Evolutionary conservation across 2,888 invertebrate species (phyloP).

Genomic region (Diabrotica balteata): DNA sequence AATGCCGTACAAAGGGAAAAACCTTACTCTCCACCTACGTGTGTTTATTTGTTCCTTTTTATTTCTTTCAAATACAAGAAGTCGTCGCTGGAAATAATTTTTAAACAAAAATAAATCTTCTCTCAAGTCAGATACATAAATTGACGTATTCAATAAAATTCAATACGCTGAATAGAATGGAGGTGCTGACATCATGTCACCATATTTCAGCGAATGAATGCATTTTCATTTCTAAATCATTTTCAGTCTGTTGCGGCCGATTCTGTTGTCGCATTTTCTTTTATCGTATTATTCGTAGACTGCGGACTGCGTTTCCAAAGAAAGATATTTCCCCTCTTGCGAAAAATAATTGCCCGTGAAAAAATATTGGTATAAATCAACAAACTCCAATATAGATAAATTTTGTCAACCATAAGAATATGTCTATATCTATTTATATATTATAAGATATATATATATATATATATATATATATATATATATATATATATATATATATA

Average conservation of each 20-base stretch:
- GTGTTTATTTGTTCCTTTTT: too few species aligned
- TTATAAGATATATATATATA: too few species aligned
- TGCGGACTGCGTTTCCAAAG: background rate
- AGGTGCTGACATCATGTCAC: conserved; percentile 50
- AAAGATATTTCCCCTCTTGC: conserved; percentile 1
- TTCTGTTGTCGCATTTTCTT: conserved; percentile 50
- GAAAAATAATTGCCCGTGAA: too few species aligned
- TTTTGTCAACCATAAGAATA: too few species aligned
- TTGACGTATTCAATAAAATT: conserved; percentile 51
- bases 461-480: too few species aligned
- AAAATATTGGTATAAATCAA: too few species aligned
- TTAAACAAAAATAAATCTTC: conserved; percentile 44
- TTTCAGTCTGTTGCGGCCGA: conserved; percentile 53
- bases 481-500: too few species aligned
- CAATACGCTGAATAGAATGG: conserved; percentile 53
- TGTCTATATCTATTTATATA: too few species aligned
- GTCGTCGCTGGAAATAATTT: conserved; percentile 33
- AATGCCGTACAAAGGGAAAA: too few species aligned
- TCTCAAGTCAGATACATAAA: conserved; percentile 46
- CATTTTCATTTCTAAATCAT: conserved; percentile 55
- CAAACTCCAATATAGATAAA: too few species aligned
- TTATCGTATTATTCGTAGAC: conserved; percentile 35
- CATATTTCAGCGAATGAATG: conserved; percentile 53
- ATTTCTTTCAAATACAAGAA: too few species aligned
- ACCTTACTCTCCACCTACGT: too few species aligned